Evolutionary conservation across 1,140 invertebrate species (phyloP).

Genomic region (Anadara kagoshimensis): DNA sequence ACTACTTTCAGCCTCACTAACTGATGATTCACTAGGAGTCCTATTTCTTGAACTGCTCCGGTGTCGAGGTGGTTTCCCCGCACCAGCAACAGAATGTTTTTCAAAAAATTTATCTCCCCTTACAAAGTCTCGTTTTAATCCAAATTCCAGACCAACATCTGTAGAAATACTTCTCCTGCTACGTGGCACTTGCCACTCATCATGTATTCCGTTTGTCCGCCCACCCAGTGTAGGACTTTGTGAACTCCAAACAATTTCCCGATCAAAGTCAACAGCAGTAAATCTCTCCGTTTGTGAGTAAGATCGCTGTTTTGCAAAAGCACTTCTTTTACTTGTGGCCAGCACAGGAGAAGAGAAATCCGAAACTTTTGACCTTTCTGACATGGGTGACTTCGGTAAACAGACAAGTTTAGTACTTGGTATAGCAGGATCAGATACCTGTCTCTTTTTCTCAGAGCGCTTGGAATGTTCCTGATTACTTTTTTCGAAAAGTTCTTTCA

Average conservation of each 20-base stretch:
- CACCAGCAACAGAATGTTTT: slow-evolving; percentile 20
- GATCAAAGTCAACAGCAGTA: background rate
- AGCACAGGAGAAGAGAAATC: too few relatives aligned
- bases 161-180: slow-evolving; percentile 38
- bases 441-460: slow-evolving; percentile 29
- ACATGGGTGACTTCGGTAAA: background rate
- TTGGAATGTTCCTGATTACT: slow-evolving; percentile 36
- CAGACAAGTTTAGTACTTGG: background rate
- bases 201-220: background rate
- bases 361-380: background rate
- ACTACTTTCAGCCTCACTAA: slow-evolving; percentile 55
- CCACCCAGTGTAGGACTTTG: background rate
- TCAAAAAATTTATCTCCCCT: slow-evolving; percentile 7
- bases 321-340: slow-evolving; percentile 17
- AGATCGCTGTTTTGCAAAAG: slow-evolving; percentile 27
- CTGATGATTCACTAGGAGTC: slow-evolving; percentile 65
- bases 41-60: slow-evolving; percentile 49
- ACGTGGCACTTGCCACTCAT: slow-evolving; percentile 20
- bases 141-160: slow-evolving; percentile 34
- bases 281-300: slow-evolving; percentile 26
- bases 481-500: slow-evolving; percentile 65
- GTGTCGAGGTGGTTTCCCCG: slow-evolving; percentile 57
- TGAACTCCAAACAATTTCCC: background rate
- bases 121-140: slow-evolving; percentile 14
- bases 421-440: background rate